Conservation (phyloP, 2,113 vertebrate species). For the mouse (Mus musculus) region DNA sequence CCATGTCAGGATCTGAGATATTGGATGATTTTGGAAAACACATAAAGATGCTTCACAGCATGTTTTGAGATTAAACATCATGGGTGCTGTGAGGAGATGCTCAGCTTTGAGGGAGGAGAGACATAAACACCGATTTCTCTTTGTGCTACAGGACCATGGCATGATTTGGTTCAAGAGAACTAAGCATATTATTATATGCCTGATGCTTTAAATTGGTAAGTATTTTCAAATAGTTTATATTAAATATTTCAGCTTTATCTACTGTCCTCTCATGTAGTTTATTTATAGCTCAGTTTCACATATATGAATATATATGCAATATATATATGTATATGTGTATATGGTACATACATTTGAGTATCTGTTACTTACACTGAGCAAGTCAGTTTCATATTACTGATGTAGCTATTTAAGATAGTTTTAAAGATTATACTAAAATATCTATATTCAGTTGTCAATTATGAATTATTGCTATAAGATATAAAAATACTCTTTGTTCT, state of each 20-base stretch:
- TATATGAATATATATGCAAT: not conserved
- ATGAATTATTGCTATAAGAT: not conserved
- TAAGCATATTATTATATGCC: not conserved
- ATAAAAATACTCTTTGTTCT: not conserved
- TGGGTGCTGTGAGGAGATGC: not conserved
- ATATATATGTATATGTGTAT: not conserved
- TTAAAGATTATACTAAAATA: not conserved
- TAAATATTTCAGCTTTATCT: not conserved
- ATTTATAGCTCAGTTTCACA: not conserved
- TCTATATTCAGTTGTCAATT: not conserved
- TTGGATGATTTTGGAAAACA: not conserved
- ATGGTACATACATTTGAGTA: not conserved
- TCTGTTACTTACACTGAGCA: not conserved
- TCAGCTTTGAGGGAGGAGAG: not conserved
- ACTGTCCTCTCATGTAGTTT: not conserved
- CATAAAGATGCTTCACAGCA: not conserved
- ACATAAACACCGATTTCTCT: not conserved
- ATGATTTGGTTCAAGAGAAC: conserved; percentile 1
- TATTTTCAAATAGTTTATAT: not conserved
- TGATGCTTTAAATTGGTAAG: conserved; percentile 45
- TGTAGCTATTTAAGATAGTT: not conserved
- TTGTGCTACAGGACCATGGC: not conserved
- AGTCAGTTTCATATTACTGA: not conserved
- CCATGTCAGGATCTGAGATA: not conserved
- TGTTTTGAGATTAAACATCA: not conserved